Base-by-base conservation (phyloP, 1,140 invertebrate species). In the Coenobita brevimanus region DNA sequence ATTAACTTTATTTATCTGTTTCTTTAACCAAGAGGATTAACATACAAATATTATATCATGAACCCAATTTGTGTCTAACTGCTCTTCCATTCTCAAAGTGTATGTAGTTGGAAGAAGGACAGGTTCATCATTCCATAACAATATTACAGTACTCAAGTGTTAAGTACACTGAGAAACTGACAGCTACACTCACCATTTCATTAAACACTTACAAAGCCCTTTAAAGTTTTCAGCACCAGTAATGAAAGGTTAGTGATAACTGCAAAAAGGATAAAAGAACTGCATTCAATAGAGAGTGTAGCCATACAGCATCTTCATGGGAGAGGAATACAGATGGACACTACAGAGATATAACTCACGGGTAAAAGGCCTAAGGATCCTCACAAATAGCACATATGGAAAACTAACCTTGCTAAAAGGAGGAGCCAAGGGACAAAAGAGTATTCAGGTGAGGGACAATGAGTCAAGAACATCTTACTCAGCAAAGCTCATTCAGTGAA, bases 281-380 rank as follows among this genome's bases (percentile, higher is more conserved):
- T 76, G 38, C 8, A 6, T 10, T 8, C 27, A 15, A 27, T 27
- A 33, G 38, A 57, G 84, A 87, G 75, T 87, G 84, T 67, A 36
- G 62, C 75, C 36, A 41, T 64, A 57, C 78, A 43, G n/a, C n/a
- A n/a, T n/a, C n/a, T 79, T 54, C 62, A 46, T 54, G 30, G 76
- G 38, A 64, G 33, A 57, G 36, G 69, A 62, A 27, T 60, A 60
- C 21, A 43, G 6, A 50, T 50, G 46, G 75, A 73, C 33, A 87
- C 62, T 87, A 79, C 75, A 79, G 62, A 73, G 15, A 75, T 85
- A 76, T 36, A 60, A n/a, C 27, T 64, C 76, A 54, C 62, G 76
- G 75, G 69, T 80, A 79, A 87, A 86, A 78, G 73, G 73, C 57
- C 76, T 64, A 80, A 69, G 75, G 84, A 87, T 87, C 84, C 84